phyloP scores from a whole-genome alignment of 2,888 invertebrate species.

The Therioaphis trifolii region DNA sequence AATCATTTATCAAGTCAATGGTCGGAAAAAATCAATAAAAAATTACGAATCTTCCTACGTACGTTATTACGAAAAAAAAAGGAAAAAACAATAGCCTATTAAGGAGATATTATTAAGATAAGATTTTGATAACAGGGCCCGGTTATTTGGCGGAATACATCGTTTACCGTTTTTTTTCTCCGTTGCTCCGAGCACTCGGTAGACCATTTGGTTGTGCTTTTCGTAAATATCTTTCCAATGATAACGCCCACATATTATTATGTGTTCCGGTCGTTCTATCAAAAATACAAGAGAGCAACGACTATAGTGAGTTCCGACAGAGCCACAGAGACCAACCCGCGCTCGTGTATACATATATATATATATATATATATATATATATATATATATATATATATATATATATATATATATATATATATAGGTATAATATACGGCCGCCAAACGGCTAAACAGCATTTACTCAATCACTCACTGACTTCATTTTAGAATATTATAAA shows the following conservation, averaged over 20 bases:
- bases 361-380: too few species aligned
- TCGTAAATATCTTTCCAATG: constrained; percentile 36
- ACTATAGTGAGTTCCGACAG: constrained; percentile 4
- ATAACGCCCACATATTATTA: constrained; percentile 57
- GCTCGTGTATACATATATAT: too few species aligned
- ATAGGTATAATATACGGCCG: too few species aligned
- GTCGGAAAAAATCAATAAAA: constrained; percentile 18
- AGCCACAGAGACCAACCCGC: neutral
- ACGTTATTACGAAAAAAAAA: too few species aligned
- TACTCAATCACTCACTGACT: constrained; percentile 24
- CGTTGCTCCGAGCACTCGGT: constrained; percentile 5
- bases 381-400: too few species aligned
- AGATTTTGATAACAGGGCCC: constrained; percentile 41
- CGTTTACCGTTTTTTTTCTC: constrained; percentile 5
- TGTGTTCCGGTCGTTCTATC: constrained; percentile 48
- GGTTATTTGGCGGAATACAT: neutral
- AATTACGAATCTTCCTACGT: constrained; percentile 7
- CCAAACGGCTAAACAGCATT: constrained; percentile 27
- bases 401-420: too few species aligned
- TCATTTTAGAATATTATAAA: constrained; percentile 7
- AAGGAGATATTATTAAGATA: constrained; percentile 44
- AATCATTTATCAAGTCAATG: constrained; percentile 1
- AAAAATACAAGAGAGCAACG: constrained; percentile 35
- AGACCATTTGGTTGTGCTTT: constrained; percentile 47
- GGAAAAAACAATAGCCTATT: constrained; percentile 53